Conservation (phyloP, 1,140 invertebrate genomes). For the Chrysoperla carnea region DNA sequence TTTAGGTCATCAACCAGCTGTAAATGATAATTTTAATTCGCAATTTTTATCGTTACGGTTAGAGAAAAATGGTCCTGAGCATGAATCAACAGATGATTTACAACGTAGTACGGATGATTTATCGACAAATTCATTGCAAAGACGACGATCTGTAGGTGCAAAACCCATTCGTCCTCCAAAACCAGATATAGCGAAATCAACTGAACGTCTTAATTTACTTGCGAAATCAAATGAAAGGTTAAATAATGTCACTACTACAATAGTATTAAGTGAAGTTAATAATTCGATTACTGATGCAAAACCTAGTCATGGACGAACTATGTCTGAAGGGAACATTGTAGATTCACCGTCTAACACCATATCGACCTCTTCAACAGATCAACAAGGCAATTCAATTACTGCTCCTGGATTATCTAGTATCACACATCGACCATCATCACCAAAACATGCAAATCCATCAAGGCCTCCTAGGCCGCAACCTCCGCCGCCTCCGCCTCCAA, state of each 20-base stretch:
- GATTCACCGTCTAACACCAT: conserved; percentile 6
- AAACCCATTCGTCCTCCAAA: conserved; percentile 7
- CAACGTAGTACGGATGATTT: not conserved
- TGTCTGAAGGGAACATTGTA: conserved; percentile 19
- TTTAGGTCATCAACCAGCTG: conserved; percentile 11
- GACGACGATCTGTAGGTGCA: conserved; percentile 2
- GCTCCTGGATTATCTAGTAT: not conserved
- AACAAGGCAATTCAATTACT: not conserved
- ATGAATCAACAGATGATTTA: not conserved
- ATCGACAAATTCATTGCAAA: not conserved
- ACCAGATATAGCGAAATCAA: conserved; percentile 7
- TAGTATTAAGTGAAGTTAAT: not conserved
- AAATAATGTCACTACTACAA: not conserved
- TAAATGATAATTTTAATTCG: not conserved
- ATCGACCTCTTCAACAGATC: not conserved
- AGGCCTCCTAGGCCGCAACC: conserved; percentile 20
- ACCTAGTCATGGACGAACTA: conserved; percentile 17
- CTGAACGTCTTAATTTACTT: not conserved
- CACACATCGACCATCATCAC: conserved; percentile 13
- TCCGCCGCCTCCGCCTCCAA: conserved; percentile 10
- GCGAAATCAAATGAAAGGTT: conserved; percentile 3
- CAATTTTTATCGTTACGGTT: not conserved
- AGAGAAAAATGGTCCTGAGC: not conserved
- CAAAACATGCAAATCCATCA: conserved; percentile 14
- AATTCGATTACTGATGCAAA: not conserved